Conservation (phyloP, 2,797 vertebrate genomes). For the Mormyrus proboscirostris region DNA sequence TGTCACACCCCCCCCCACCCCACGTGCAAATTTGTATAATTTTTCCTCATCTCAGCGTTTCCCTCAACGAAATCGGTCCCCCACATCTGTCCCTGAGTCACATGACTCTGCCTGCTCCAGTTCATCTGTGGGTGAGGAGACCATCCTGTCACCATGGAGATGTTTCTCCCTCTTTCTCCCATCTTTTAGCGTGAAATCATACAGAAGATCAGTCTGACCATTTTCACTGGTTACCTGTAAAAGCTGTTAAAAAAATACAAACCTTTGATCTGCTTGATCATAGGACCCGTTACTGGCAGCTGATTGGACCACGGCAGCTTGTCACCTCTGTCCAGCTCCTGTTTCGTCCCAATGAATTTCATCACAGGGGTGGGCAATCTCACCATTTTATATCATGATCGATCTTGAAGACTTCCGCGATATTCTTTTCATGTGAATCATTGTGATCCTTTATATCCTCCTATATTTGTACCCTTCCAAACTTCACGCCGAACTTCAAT, state of each 20-base stretch:
- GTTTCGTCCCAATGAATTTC: background rate
- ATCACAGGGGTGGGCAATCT: background rate
- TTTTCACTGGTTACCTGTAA: background rate
- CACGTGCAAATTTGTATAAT: background rate
- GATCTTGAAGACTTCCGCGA: background rate
- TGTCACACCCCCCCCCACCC: background rate
- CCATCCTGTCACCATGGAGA: background rate
- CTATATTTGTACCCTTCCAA: background rate
- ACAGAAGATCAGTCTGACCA: background rate
- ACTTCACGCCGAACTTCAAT: background rate
- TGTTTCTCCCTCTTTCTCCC: background rate
- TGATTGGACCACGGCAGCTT: background rate
- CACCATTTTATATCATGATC: background rate
- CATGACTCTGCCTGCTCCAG: background rate
- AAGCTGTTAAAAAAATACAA: background rate
- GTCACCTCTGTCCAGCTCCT: background rate
- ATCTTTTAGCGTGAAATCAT: background rate
- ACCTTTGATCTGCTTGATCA: background rate
- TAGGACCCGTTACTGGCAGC: background rate
- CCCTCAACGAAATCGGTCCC: background rate
- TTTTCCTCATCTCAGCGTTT: background rate
- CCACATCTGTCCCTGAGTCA: background rate
- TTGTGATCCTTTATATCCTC: background rate
- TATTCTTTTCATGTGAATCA: background rate
- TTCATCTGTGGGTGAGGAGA: background rate